phyloP scores from a whole-genome alignment of 2,113 vertebrate species.

The Morone saxatilis region DNA sequence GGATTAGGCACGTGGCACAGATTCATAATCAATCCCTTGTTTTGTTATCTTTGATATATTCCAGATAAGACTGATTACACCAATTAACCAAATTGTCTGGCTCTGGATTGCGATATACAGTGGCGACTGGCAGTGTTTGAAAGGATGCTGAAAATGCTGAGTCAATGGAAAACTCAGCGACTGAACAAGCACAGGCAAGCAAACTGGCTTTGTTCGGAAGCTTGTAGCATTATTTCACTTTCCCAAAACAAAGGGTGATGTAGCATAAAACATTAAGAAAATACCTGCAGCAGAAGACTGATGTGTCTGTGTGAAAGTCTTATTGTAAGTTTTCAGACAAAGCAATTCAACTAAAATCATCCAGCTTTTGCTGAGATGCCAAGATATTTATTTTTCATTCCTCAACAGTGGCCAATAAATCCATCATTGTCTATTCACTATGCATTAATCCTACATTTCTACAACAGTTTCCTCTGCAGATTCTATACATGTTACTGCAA shows the following conservation, averaged over 20 bases:
- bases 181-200: constrained; percentile 35
- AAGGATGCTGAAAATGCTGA: constrained; percentile 59
- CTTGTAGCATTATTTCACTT: constrained; percentile 28
- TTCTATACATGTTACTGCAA: background rate
- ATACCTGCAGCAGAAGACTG: constrained; percentile 3
- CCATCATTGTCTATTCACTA: constrained; percentile 19
- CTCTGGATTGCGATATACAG: constrained; percentile 41
- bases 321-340: constrained; percentile 30
- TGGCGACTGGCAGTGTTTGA: constrained; percentile 54
- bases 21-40: constrained; percentile 59
- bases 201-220: constrained; percentile 36
- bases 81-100: constrained; percentile 79
- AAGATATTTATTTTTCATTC: constrained; percentile 43
- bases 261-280: constrained; percentile 16
- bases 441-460: constrained; percentile 29
- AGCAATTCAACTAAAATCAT: constrained; percentile 38
- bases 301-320: constrained; percentile 13
- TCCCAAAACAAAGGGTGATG: constrained; percentile 21
- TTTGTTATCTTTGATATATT: constrained; percentile 72
- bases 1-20: constrained; percentile 27
- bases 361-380: constrained; percentile 41
- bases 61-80: constrained; percentile 76
- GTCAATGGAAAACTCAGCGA: constrained; percentile 42
- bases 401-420: constrained; percentile 23
- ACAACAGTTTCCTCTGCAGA: background rate